These are phyloP conservation scores for Aproaerema taeniolella DNA, from an alignment of 2,888 invertebrate species.

Conservation along the genomic window DNA sequence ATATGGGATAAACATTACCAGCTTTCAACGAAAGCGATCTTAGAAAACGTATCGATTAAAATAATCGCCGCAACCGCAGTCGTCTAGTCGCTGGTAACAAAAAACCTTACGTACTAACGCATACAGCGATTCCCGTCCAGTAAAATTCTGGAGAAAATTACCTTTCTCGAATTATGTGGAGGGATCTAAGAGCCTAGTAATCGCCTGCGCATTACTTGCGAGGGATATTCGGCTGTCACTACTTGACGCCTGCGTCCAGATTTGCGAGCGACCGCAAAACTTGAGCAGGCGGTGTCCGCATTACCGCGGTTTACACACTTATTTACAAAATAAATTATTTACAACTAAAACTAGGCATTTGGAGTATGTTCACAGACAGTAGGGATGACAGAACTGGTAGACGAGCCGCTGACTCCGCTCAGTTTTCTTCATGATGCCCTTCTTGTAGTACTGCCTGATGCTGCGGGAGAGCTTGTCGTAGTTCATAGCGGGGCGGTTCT, in stretches of 20 bases:
- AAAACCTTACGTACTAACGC: slow-evolving; percentile 50
- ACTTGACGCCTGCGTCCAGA: slow-evolving; percentile 44
- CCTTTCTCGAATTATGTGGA: slow-evolving; percentile 74
- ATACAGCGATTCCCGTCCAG: slow-evolving; percentile 60
- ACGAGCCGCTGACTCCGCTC: slow-evolving; percentile 98
- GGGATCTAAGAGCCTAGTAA: slow-evolving; percentile 45
- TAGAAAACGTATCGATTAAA: slow-evolving; percentile 26
- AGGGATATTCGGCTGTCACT: slow-evolving; percentile 44
- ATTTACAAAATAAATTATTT: slow-evolving; percentile 45
- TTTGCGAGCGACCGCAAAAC: slow-evolving; percentile 53
- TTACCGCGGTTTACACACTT: slow-evolving; percentile 64
- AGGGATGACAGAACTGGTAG: slow-evolving; percentile 98
- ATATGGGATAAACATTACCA: slow-evolving; percentile 95
- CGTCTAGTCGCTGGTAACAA: slow-evolving; percentile 66
- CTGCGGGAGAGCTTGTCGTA: slow-evolving; percentile 99
- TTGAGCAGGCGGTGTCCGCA: slow-evolving; percentile 59
- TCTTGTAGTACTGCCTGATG: slow-evolving; percentile 99
- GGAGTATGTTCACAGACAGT: slow-evolving; percentile 83
- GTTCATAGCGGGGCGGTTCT: slow-evolving; percentile 99
- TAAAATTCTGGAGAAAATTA: slow-evolving; percentile 74
- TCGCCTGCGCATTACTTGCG: slow-evolving; percentile 32
- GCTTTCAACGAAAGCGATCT: slow-evolving; percentile 57
- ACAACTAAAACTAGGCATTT: slow-evolving; percentile 32
- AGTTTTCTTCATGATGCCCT: slow-evolving; percentile 99
- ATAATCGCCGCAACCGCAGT: slow-evolving; percentile 28